Evolutionary conservation across 2,797 vertebrate genomes (phyloP).

Genomic region (Cryptoprocta ferox): DNA sequence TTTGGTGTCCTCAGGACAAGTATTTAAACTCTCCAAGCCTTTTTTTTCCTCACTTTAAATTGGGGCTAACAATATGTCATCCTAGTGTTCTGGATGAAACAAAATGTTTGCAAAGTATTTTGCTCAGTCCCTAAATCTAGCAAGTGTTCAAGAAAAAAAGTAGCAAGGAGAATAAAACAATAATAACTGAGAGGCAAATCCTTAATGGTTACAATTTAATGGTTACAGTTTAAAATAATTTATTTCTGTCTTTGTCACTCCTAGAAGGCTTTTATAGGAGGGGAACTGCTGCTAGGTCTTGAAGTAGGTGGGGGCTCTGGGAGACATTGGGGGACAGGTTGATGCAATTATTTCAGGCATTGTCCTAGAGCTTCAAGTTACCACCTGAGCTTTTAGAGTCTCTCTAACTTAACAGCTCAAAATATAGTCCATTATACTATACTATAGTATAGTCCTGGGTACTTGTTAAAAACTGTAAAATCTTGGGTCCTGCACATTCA

Average conservation of each 20-base stretch:
- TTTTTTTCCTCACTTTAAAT: background rate
- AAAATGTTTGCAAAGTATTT: background rate
- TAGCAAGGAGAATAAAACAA: background rate
- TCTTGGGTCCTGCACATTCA: background rate
- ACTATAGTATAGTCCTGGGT: background rate
- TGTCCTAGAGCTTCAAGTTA: background rate
- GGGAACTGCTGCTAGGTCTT: background rate
- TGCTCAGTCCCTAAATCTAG: background rate
- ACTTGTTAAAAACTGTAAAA: background rate
- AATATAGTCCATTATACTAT: background rate
- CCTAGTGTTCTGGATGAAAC: background rate
- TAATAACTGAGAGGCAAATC: background rate
- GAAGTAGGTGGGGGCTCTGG: background rate
- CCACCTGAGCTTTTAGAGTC: background rate
- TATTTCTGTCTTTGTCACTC: background rate
- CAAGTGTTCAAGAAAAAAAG: background rate
- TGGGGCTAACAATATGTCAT: background rate
- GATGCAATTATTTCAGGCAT: background rate
- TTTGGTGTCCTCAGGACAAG: background rate
- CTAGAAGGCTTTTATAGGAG: background rate
- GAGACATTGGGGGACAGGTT: background rate
- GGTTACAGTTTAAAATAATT: background rate
- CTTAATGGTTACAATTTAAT: background rate
- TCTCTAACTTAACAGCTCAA: background rate
- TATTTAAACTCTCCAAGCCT: background rate